Evolutionary conservation across 2,113 vertebrate genomes (phyloP).

Genomic region (Delphinus delphis): DNA sequence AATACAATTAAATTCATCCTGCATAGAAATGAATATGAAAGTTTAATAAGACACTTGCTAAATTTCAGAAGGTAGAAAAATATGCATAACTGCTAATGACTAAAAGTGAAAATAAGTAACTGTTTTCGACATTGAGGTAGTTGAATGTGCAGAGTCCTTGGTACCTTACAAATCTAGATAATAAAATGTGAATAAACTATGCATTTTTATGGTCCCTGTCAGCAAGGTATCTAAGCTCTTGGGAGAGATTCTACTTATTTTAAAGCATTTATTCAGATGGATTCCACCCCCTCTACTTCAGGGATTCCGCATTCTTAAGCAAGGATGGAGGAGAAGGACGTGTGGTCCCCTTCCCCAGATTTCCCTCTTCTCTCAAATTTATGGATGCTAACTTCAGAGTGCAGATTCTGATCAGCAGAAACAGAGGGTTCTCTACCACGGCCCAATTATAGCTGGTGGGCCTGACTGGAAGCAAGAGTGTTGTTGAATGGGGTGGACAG

Average conservation of each 20-base stretch:
- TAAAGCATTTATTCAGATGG: conserved; percentile 53
- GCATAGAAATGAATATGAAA: conserved; percentile 56
- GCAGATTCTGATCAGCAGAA: neutral
- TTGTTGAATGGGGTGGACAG: neutral
- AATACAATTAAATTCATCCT: conserved; percentile 47
- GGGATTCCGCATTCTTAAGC: conserved; percentile 4
- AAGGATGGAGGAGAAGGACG: neutral
- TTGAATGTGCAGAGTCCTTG: conserved; percentile 62
- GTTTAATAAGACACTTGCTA: conserved; percentile 60
- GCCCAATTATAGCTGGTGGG: neutral
- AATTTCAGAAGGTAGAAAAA: conserved; percentile 70
- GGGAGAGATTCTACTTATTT: conserved; percentile 67
- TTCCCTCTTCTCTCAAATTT: neutral
- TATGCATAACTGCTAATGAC: conserved; percentile 67
- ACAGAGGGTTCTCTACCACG: neutral
- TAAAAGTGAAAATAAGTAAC: conserved; percentile 73
- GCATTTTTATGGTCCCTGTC: conserved; percentile 62
- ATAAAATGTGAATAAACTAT: conserved; percentile 69
- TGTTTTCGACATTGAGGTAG: conserved; percentile 54
- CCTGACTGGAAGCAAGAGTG: neutral
- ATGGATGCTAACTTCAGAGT: neutral
- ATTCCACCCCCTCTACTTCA: neutral
- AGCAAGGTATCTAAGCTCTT: conserved; percentile 52
- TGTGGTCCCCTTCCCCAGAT: neutral
- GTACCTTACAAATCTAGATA: conserved; percentile 69